phyloP scores from a whole-genome alignment of 2,888 invertebrate genomes.

The Lasioglossum zephyrum region DNA sequence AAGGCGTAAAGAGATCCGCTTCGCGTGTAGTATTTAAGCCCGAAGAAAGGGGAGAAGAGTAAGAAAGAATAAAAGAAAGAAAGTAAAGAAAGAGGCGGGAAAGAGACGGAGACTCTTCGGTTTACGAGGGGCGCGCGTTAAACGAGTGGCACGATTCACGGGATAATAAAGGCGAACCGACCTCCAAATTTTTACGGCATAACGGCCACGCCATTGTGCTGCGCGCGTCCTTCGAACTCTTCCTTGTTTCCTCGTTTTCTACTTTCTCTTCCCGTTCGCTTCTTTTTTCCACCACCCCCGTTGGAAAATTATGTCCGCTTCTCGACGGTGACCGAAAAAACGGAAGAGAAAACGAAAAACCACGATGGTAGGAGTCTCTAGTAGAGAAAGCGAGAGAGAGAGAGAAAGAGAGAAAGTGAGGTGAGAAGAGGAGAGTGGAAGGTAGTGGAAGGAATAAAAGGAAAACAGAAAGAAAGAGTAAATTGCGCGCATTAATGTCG shows the following conservation, averaged over 20 bases:
- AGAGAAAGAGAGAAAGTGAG: neutral
- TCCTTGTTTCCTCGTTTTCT: neutral
- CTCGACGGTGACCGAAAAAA: slow-evolving; percentile 45
- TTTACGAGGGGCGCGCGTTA: slow-evolving; percentile 31
- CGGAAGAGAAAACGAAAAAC: neutral
- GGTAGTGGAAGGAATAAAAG: neutral
- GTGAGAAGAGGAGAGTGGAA: neutral
- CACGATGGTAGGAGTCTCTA: neutral
- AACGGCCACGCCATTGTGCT: slow-evolving; percentile 39
- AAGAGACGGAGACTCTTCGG: neutral
- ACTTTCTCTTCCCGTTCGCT: neutral
- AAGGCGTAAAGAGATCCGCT: neutral
- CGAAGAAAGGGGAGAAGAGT: neutral
- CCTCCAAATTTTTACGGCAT: slow-evolving; percentile 45
- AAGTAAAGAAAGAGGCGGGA: neutral
- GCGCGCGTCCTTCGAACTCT: slow-evolving; percentile 17
- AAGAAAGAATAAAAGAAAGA: neutral
- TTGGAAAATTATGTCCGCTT: slow-evolving; percentile 50
- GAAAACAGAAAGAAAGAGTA: slow-evolving; percentile 42
- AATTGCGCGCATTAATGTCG: slow-evolving; percentile 72
- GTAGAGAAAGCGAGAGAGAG: neutral
- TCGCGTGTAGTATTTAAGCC: neutral
- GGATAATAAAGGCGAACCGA: slow-evolving; percentile 44
- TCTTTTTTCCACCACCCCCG: neutral
- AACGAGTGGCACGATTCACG: slow-evolving; percentile 41